Percentiles rank a stretch among this genome's conserved stretches.
Evolutionary conservation across 2,797 vertebrate genomes (phyloP).

Genomic region (Chiroxiphia lanceolata): DNA sequence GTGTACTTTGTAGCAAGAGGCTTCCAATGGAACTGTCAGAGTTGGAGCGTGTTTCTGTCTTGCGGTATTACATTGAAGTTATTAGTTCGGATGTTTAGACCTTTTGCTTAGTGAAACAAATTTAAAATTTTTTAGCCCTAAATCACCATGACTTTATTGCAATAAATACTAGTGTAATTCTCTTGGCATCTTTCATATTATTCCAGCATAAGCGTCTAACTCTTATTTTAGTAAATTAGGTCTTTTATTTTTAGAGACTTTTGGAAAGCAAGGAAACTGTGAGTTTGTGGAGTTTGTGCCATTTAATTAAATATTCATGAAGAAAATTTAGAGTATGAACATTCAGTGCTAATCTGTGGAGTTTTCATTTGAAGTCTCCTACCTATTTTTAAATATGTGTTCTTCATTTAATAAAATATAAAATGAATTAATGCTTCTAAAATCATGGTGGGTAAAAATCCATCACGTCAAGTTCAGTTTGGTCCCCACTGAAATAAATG

Average conservation of each 20-base stretch:
- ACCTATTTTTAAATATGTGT: not conserved
- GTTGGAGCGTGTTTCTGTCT: not conserved
- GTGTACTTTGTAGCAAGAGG: not conserved
- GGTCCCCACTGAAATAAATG: not conserved
- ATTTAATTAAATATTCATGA: slow-evolving; percentile 12
- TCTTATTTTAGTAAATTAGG: not conserved
- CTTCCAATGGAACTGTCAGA: not conserved
- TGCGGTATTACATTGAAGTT: not conserved
- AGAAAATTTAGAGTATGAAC: not conserved
- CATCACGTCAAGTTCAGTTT: not conserved
- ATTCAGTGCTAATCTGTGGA: not conserved
- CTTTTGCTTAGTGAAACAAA: not conserved
- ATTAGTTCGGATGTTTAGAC: not conserved
- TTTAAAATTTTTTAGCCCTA: not conserved
- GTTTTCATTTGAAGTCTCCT: not conserved
- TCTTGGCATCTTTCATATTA: not conserved
- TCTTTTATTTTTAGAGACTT: not conserved
- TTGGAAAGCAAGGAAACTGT: not conserved
- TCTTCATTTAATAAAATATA: not conserved
- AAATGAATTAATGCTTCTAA: not conserved
- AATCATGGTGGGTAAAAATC: not conserved
- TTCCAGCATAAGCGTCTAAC: not conserved
- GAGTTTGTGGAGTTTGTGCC: not conserved
- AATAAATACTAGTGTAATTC: not conserved
- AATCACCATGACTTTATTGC: not conserved